Evolutionary conservation across 1,140 invertebrate species (phyloP).

Genomic region (Pseudobourletiella spinata): DNA sequence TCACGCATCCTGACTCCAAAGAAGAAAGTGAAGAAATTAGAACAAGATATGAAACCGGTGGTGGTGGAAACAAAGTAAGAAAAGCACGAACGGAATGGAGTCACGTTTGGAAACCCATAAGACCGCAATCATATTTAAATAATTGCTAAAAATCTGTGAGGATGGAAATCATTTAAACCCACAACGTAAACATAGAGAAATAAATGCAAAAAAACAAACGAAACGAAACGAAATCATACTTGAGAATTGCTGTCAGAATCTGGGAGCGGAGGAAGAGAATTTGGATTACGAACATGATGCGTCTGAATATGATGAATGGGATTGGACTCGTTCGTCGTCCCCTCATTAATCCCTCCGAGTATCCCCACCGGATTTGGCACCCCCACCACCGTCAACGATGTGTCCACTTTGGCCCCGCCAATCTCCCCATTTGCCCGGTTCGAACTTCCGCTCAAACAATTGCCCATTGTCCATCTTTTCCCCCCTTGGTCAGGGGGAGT

Average conservation of each 20-base stretch:
- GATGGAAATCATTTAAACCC: too few relatives aligned
- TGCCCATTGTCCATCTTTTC: constrained; percentile 25
- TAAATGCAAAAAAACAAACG: constrained; percentile 10
- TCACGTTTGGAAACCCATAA: too few relatives aligned
- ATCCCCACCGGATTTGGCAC: constrained; percentile 15
- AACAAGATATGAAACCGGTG: too few relatives aligned
- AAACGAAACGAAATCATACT: constrained; percentile 28
- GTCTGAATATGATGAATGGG: constrained; percentile 18
- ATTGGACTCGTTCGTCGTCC: constrained; percentile 19
- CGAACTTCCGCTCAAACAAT: constrained; percentile 26
- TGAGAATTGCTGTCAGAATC: constrained; percentile 34
- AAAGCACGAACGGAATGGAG: too few relatives aligned
- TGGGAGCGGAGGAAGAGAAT: constrained; percentile 33
- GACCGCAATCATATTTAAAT: too few relatives aligned
- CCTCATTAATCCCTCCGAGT: constrained; percentile 17
- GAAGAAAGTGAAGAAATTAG: too few relatives aligned
- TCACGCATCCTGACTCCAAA: too few relatives aligned
- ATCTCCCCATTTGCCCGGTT: constrained; percentile 21
- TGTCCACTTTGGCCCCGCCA: constrained; percentile 14
- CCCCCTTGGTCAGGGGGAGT: constrained; percentile 1
- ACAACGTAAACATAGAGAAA: constrained; percentile 3
- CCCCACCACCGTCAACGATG: constrained; percentile 15
- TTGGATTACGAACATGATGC: constrained; percentile 33
- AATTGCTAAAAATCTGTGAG: too few relatives aligned
- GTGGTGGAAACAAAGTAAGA: too few relatives aligned